phyloP scores from a whole-genome alignment of 2,113 vertebrate genomes.

The Nyctereutes procyonoides region DNA sequence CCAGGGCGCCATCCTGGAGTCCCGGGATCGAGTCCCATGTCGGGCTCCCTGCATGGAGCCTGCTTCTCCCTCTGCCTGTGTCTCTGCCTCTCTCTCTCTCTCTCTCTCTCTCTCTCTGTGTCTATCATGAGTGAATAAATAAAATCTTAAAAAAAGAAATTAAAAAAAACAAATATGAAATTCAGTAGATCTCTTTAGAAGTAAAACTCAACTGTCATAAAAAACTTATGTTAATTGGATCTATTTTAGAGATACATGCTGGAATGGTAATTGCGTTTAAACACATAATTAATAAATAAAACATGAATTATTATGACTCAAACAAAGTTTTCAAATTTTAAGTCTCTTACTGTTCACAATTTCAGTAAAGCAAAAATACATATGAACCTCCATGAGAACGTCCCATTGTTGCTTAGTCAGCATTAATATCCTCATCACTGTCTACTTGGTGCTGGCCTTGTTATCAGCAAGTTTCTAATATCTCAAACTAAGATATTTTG shows the following conservation, averaged over 20 bases:
- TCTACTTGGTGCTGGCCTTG: background rate
- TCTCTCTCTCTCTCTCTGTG: no score
- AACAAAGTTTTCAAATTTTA: background rate
- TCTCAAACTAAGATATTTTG: background rate
- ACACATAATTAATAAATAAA: background rate
- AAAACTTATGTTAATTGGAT: background rate
- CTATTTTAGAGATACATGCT: background rate
- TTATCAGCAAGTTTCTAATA: background rate
- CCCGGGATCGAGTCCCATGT: no score
- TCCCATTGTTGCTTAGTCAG: background rate
- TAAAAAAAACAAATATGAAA: background rate
- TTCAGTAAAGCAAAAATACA: background rate
- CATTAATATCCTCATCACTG: background rate
- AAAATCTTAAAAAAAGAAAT: no score
- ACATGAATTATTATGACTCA: background rate
- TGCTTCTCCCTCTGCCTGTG: no score
- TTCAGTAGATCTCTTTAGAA: slow-evolving; percentile 1
- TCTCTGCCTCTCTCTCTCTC: no score
- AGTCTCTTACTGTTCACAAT: background rate
- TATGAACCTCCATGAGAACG: background rate
- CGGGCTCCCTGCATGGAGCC: no score
- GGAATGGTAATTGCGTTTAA: background rate
- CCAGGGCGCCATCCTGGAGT: no score
- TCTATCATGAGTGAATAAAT: no score
- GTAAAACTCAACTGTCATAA: background rate